A percentile compares a stretch with the other conserved stretches of the same genome.
These are phyloP conservation scores for Clarias platycephalus DNA, from an alignment of 2,797 vertebrate genomes.

Conservation along the genomic window DNA sequence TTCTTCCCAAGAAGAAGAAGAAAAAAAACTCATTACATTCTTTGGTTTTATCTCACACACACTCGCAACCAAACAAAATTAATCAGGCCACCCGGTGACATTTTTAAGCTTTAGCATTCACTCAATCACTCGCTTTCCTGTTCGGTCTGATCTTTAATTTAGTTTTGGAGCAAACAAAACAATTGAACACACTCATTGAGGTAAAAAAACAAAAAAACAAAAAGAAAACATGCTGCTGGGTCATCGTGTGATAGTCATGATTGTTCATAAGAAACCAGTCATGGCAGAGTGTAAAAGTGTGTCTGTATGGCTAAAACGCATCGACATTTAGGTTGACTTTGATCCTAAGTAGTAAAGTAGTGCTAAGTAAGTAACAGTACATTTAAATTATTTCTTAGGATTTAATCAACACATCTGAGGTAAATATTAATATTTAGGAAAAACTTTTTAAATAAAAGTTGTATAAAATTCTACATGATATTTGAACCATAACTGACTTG, in stretches of 20 bases:
- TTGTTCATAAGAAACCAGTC: background rate
- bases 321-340: background rate
- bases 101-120: constrained; percentile 3
- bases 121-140: constrained; percentile 1
- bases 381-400: background rate
- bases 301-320: background rate
- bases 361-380: background rate
- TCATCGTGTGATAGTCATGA: background rate
- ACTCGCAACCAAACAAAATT: constrained; percentile 65
- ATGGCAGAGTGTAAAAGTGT: background rate
- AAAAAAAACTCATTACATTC: constrained; percentile 64
- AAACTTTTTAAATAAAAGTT: no score
- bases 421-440: background rate
- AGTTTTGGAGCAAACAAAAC: background rate
- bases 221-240: no score
- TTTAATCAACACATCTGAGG: background rate
- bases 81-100: constrained; percentile 55
- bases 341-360: background rate
- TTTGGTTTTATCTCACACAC: constrained; percentile 59
- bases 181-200: background rate
- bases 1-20: constrained; percentile 58
- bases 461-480: no score
- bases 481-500: no score
- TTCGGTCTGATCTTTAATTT: background rate
- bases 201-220: no score